Conservation (phyloP, 2,888 invertebrate genomes). For the Stomorhina lunata region DNA sequence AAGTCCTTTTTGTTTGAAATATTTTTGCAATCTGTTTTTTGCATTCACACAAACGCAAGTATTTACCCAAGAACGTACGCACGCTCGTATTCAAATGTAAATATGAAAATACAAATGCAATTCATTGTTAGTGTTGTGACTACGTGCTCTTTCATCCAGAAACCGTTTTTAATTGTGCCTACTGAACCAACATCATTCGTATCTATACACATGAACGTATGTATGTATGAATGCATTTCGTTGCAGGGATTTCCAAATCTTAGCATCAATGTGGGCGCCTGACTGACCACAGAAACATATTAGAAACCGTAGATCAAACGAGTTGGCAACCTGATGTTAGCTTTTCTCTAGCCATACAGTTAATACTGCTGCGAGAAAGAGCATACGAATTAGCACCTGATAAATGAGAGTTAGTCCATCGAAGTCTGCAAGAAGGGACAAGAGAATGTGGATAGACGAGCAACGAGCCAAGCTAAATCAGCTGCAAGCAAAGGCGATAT, state of each 20-base stretch:
- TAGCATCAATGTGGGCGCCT: too few species aligned
- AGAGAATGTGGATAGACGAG: too few species aligned
- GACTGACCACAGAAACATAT: too few species aligned
- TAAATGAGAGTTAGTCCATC: too few species aligned
- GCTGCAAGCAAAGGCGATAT: too few species aligned
- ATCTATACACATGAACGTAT: neutral
- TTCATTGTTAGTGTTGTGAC: constrained; percentile 60
- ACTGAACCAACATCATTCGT: constrained; percentile 49
- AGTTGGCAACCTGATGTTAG: too few species aligned
- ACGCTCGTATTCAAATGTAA: constrained; percentile 23
- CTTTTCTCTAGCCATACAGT: too few species aligned
- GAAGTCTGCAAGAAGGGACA: too few species aligned
- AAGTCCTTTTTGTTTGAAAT: constrained; percentile 26
- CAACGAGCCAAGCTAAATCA: too few species aligned
- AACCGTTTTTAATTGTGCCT: constrained; percentile 65
- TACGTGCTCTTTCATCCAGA: constrained; percentile 65
- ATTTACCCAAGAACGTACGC: neutral
- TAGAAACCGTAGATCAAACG: too few species aligned
- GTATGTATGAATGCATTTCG: neutral
- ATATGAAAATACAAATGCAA: constrained; percentile 43
- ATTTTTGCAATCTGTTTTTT: constrained; percentile 1
- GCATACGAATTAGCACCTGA: too few species aligned
- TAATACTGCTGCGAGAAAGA: too few species aligned
- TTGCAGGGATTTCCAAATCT: constrained; percentile 20
- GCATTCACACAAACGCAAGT: neutral